Base-by-base conservation (phyloP, 2,888 invertebrate genomes). In the Aphodius sticticus region DNA sequence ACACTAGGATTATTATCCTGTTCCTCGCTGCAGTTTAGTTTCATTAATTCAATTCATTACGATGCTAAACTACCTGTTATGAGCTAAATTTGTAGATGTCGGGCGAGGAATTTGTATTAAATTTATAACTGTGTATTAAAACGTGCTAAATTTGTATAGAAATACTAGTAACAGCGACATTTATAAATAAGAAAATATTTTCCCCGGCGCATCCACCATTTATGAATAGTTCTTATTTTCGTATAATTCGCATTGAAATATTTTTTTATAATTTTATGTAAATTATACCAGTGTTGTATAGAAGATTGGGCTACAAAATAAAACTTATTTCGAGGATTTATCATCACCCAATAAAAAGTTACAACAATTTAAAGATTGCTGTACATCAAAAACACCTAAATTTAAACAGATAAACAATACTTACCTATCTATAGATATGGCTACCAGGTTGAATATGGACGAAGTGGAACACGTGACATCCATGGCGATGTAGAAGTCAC, bases 381-480 rank as follows among this genome's bases (percentile, higher is more conserved):
- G 26, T 26, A 26, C 26, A 26, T 26, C 26, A 26, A 26, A 26
- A 26, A 26, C 26, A 26, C 26, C 3, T 26, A 26, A 26, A 26
- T 26, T 26, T 26, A 26, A 26, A 26, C 26, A 26, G 26, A 2
- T 9, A 53, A 74, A 74, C 15, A 36, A 36, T 78, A 88, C 93
- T 92, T 89, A 98, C 98, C 98, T 96, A 93, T 99, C 98, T 91
- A 98, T 96, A 86, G 97, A 98, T 90, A 99, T 99, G 86, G 98
- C 98, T 85, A 98, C 97, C 89, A 98, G 93, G 92, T 99, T 98
- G 92, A 98, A 97, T 90, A 99, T 99, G 88, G 98, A 98, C 87
- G 98, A 98, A 82, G 98, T 99, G 86, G 98, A 98, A 89, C 97
- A 98, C 84, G 96, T 97, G 87, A 99, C 98, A 90, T 99, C 98